A percentile compares a stretch with the other conserved stretches of the same genome.
Evolutionary conservation across 2,888 invertebrate species (phyloP).

Genomic region (Aphodius granarius): DNA sequence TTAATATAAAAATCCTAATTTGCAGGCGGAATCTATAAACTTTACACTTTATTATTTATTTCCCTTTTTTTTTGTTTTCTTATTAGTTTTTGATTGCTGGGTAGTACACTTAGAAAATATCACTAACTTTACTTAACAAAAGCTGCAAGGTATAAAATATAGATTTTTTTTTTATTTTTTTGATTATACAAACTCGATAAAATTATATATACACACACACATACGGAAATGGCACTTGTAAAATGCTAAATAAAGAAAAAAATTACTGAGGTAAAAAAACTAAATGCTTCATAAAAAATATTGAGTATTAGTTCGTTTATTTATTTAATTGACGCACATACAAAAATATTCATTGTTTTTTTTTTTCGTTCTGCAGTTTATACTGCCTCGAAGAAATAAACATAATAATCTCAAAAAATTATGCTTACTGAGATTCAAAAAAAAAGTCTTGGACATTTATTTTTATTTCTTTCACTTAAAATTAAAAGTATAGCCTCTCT

Average conservation of each 20-base stretch:
- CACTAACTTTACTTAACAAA: background rate
- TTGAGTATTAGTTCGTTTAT: background rate
- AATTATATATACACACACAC: background rate
- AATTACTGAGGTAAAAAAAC: background rate
- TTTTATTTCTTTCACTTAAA: background rate
- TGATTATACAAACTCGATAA: background rate
- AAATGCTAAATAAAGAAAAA: background rate
- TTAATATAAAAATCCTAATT: background rate
- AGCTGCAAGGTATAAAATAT: background rate
- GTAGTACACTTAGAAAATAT: background rate
- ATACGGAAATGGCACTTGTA: background rate
- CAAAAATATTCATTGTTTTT: background rate
- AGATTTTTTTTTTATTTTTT: background rate
- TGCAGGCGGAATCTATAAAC: background rate
- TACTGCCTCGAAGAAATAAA: background rate
- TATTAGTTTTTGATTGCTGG: background rate
- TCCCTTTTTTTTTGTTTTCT: background rate
- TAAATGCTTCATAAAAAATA: background rate
- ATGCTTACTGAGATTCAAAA: background rate
- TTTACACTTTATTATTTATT: background rate
- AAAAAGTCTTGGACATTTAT: background rate
- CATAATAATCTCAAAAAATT: background rate
- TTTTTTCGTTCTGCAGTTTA: background rate
- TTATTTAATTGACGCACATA: background rate
- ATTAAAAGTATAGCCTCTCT: background rate